Base-by-base conservation (phyloP, 2,113 vertebrate species). In the Nyctibius bracteatus region DNA sequence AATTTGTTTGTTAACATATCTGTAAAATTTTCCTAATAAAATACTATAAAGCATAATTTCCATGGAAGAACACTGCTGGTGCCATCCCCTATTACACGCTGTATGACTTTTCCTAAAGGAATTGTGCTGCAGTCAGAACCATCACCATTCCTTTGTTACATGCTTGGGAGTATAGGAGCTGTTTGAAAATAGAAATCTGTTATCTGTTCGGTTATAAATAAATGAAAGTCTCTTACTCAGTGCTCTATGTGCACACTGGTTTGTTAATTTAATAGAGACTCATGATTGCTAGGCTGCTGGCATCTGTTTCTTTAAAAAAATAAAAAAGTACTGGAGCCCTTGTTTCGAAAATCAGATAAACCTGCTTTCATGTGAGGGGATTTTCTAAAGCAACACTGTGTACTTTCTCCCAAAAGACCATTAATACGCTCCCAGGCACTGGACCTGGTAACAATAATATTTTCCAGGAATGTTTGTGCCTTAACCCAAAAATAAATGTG, bases 401-500 rank as follows among this genome's bases (percentile, higher is more conserved):
- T 97, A 88, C 96, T 95, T 95, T 92, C 85, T 82, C 81, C 66
- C 55, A 79, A 55, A 89, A 84, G 67, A 70, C 44, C 66, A 57
- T 91, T 89, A 96, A 88, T 78, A 28, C 0, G 10, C 86, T 91
- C 3, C 5, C 75, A 71, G 70, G 83, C 93, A 86, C 43, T 83
- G 92, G 93, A 91, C n/a, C 37, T 68, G 75, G 16, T 88, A 96
- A 96, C 88, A 93, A 93, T 95, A 95, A 95, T 88, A 92, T 96
- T 96, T 95, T 96, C 92, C 95, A 88, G 94, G 88, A 95, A 83
- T 55, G 61, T 91, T 97, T 96, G 78, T 91, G 86, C 88, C 85
- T 92, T 81, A 92, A 79, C 84, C 94, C 80, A 90, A 90, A 97
- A 97, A 97, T 96, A 95, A 96, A 91, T 96, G 83, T 90, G 87